Base-by-base conservation (phyloP, 1,140 invertebrate genomes). In the Drosophila setifemur region DNA sequence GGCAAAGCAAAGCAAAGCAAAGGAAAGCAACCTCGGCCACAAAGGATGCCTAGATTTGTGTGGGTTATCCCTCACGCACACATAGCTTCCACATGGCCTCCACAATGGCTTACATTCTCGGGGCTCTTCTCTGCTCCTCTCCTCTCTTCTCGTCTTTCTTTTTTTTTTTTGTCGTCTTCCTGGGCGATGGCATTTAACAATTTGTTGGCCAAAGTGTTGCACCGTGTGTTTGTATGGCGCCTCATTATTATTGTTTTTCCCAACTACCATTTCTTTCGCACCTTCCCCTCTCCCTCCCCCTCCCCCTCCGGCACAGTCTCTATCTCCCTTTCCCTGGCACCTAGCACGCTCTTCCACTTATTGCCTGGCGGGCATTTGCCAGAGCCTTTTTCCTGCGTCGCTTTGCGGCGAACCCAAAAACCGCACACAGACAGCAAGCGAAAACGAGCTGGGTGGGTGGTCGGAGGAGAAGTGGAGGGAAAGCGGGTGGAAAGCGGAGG, bases 221-320 rank as follows among this genome's bases (percentile, higher is more conserved):
- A 70, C 55, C 55, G 67, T 81, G 67, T 82, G 72, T 83, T 72
- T 69, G 68, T 83, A 35, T 76, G 58, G 55, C 73, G 77, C 77
- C 72, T 82, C 60, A 76, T 81, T 82, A 82, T 82, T 83, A 82
- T 69, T 64, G 67, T 69, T 76, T n/a, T 81, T 72, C 50, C 67
- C 69, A 72, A 54, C 68, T 49, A 72, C 67, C 68, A 69, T 42
- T 55, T 69, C 66, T 33, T 69, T 69, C 37, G 21, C 52, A 31
- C 29, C 58, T 31, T 28, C 28, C 19, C 18, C 19, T 18, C 11
- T 4, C 8, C 2, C 25, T 2, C 1, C 4, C 6, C 6, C 42
- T 1, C 42, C 4, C 6, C 6, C 1, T 23, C 16, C 7, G 11
- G 33, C 14, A 1, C 14, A 14, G 12, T 19, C 12, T 37, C 29